Evolutionary conservation across 2,113 vertebrate genomes (phyloP), one percentile per base, ranked within the genome.

Genomic region (Colinus virginianus): DNA sequence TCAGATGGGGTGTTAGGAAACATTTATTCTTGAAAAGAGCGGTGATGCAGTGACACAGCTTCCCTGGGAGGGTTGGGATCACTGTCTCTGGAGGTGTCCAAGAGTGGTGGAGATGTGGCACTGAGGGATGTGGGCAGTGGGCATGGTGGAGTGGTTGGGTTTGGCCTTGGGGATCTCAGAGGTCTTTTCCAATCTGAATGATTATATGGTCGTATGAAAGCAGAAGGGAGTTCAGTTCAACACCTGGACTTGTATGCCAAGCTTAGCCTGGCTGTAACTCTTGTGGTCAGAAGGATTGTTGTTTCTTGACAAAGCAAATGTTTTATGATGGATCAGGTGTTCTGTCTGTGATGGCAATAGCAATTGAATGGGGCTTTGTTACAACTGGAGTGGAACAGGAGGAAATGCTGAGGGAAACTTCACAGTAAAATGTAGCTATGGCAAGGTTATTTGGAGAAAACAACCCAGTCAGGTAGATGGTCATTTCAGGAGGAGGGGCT

Each of bases 391-490:
- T 2, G 16, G 28, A 71, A 11, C 19, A 25, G 22, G 38, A 46
- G 20, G 9, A 18, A 34, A 46, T 0, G 0, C 6, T 5, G 61
- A n/a, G 9, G n/a, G 30, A 40, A 75, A 49, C 32, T 43, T 43
- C 28, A 32, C 0, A 1, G 23, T 42, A 56, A 88, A 79, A 69
- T 5, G 12, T 32, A 51, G 16, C 3, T 58, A 22, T 23, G 6
- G 38, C n/a, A 19, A 26, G n/a, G 56, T 75, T 28, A 26, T 21
- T 9, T 6, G 26, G 68, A 69, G 46, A 30, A 63, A 84, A 49
- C 25, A 49, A 6, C 26, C 58, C 74, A 21, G 4, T 30, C 42
- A 51, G 48, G 32, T 26, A 23, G 56, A 16, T 13, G 22, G 49
- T 16, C 34, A 3, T 30, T 69, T 68, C 28, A 40, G 84, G 19